Evolutionary conservation across 2,797 vertebrate genomes (phyloP), one percentile per base, ranked within the genome.

Genomic region (Eutrigla gurnardus): DNA sequence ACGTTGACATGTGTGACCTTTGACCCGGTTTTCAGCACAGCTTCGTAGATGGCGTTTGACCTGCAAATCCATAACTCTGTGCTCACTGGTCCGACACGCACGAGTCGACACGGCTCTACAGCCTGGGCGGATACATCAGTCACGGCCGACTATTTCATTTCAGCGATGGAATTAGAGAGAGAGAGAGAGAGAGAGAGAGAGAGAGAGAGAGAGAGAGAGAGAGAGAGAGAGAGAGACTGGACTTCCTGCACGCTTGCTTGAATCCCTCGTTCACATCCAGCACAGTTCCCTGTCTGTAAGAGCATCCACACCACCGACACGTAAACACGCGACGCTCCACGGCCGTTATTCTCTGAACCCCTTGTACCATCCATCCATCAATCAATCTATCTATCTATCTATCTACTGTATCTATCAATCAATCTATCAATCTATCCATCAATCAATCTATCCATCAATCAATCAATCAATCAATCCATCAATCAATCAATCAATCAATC

Each of bases 211-310:
- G 65, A 42, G 52, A 59, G 64, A 18, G 39, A 25, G 25, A 25
- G 25, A 25, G 25, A 25, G 25, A 25, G 52, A 59, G 64, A 18
- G 39, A 33, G 35, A n/a, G 65, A 42, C 45, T 42, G 66, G 70
- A 72, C 67, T 72, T 70, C 52, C 55, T 58, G 79, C 49, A 55
- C 67, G 71, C 78, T 67, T 85, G 84, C 71, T 77, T 70, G 18
- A 79, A 78, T 70, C 71, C 53, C 70, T 58, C 69, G 80, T 70
- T 75, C 55, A 47, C 6, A 49, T 53, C 46, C 40, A 32, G 36
- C 49, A 25, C 71, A 61, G 65, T 17, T 25, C n/a, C 17, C 17
- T 12, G 12, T 71, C 17, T 55, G 53, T 6, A 7, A 62, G 4
- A 50, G 18, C 49, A 25, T 17, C 7, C 49, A 25, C 49, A 50